phyloP scores from a whole-genome alignment of 2,888 invertebrate species.

The Agriopis leucophaearia region DNA sequence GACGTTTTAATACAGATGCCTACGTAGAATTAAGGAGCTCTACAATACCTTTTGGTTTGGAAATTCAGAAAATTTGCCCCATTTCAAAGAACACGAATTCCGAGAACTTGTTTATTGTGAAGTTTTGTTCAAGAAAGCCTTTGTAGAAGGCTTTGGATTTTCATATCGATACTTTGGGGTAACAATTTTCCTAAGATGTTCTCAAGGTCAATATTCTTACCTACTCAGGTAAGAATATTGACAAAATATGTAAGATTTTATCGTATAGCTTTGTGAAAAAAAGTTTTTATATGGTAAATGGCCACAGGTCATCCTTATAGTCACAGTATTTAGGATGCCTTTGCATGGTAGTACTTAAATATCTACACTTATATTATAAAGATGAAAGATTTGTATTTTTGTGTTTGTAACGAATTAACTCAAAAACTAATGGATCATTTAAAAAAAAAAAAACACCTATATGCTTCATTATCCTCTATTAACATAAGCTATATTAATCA shows the following conservation, averaged over 20 bases:
- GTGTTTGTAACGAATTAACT: too few species aligned
- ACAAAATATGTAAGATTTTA: neutral
- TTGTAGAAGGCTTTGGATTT: constrained; percentile 26
- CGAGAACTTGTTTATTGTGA: constrained; percentile 34
- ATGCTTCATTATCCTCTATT: too few species aligned
- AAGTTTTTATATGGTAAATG: too few species aligned
- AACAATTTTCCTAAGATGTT: constrained; percentile 11
- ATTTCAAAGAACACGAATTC: constrained; percentile 36
- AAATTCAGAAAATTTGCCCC: constrained; percentile 26
- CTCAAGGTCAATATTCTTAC: neutral
- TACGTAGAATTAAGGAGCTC: constrained; percentile 13
- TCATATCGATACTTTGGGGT: constrained; percentile 29
- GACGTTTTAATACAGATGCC: constrained; percentile 25
- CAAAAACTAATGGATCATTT: too few species aligned
- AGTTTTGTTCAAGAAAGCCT: constrained; percentile 33
- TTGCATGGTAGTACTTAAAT: too few species aligned
- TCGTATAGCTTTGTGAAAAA: neutral
- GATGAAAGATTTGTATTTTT: too few species aligned
- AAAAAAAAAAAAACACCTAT: too few species aligned
- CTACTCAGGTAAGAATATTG: constrained; percentile 3
- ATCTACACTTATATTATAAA: too few species aligned
- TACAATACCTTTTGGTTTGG: constrained; percentile 29
- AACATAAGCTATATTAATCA: too few species aligned
- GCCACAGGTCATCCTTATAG: too few species aligned
- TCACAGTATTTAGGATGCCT: too few species aligned